Conservation (phyloP, 2,113 vertebrate genomes). For the Oreochromis aureus region DNA sequence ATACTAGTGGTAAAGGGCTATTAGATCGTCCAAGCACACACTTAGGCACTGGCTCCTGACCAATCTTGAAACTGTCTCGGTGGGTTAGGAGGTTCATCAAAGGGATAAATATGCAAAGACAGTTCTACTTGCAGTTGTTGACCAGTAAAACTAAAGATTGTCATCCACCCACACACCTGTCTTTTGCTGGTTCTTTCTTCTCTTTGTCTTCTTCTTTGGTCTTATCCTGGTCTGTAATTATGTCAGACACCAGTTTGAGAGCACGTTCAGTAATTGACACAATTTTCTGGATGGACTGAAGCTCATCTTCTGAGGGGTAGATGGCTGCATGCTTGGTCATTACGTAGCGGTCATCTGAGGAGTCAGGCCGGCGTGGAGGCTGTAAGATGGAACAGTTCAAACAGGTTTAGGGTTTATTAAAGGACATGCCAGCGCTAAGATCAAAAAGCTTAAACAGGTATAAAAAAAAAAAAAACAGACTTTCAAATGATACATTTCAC, state of each 20-base stretch:
- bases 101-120: background rate
- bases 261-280: constrained; percentile 97
- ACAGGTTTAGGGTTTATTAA: background rate
- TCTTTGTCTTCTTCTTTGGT: constrained; percentile 88
- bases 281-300: constrained; percentile 97
- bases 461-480: background rate
- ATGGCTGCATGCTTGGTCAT: constrained; percentile 97
- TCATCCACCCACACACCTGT: constrained; percentile 68
- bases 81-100: background rate
- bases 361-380: constrained; percentile 94
- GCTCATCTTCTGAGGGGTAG: constrained; percentile 95
- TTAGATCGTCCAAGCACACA: background rate
- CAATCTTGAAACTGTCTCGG: rapidly evolving
- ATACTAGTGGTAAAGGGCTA: background rate
- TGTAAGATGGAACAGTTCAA: constrained; percentile 35
- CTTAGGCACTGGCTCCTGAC: background rate
- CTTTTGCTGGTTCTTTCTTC: constrained; percentile 86
- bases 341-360: constrained; percentile 94
- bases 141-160: background rate
- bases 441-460: background rate
- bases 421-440: background rate
- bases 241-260: constrained; percentile 95
- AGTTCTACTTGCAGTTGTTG: background rate
- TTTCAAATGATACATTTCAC: background rate
- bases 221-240: constrained; percentile 89